phyloP scores from a whole-genome alignment of 1,140 invertebrate species.

The Hyposmocoma kahamanoa region DNA sequence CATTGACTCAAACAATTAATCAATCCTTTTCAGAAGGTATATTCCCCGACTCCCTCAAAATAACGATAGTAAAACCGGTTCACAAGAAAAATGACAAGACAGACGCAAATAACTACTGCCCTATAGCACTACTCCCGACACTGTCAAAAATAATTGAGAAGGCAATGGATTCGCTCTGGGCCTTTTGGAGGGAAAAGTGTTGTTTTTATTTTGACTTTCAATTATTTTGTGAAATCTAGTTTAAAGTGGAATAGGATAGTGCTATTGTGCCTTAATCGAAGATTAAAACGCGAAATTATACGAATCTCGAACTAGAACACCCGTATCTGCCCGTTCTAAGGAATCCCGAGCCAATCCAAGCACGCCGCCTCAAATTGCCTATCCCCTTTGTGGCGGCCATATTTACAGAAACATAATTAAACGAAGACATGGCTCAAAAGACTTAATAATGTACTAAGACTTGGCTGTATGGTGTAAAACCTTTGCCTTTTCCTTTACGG shows the following conservation, averaged over 20 bases:
- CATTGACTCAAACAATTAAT: background rate
- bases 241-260: background rate
- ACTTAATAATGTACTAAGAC: too few relatives aligned
- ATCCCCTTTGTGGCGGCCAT: too few relatives aligned
- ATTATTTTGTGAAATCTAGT: background rate
- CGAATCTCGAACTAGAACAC: background rate
- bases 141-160: background rate
- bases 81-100: background rate
- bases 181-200: background rate
- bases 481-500: too few relatives aligned
- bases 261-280: background rate
- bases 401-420: too few relatives aligned
- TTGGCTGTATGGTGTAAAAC: too few relatives aligned
- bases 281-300: background rate
- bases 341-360: too few relatives aligned
- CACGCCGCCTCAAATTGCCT: too few relatives aligned
- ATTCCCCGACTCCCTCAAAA: slow-evolving; percentile 1
- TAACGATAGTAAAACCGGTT: background rate
- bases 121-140: background rate
- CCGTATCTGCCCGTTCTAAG: background rate
- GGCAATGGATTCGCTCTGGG: background rate
- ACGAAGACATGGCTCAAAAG: too few relatives aligned
- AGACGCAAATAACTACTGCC: background rate
- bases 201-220: background rate
- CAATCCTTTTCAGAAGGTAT: background rate